Evolutionary conservation across 2,113 vertebrate species (phyloP).

Genomic region (Turdus rufiventris): DNA sequence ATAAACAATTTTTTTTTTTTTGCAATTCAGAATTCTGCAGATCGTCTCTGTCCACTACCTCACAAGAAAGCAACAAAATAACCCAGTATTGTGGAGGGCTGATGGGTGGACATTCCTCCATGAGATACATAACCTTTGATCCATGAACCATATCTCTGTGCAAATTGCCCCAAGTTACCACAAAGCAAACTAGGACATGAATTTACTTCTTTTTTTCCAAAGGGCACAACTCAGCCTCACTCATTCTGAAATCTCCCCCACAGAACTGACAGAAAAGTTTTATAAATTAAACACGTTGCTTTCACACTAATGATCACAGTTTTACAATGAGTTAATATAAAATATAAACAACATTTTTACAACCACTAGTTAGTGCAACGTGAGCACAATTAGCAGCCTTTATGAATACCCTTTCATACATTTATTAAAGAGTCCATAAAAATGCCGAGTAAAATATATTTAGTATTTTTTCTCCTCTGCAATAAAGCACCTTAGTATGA

Average conservation of each 20-base stretch:
- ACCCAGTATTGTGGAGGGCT: not conserved
- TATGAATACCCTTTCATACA: conserved; percentile 48
- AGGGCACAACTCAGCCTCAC: not conserved
- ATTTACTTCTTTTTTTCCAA: not conserved
- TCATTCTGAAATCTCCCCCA: not conserved
- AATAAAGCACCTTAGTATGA: conserved; percentile 45
- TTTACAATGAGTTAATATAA: conserved; percentile 34
- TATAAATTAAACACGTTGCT: not conserved
- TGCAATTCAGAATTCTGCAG: not conserved
- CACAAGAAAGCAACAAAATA: not conserved
- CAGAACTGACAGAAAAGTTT: not conserved
- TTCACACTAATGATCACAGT: not conserved
- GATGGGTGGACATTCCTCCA: not conserved
- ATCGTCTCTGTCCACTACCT: not conserved
- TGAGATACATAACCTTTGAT: not conserved
- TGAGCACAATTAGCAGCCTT: conserved; percentile 49
- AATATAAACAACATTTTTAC: conserved; percentile 62
- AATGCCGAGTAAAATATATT: conserved; percentile 15
- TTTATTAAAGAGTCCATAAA: conserved; percentile 56
- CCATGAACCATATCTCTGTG: not conserved
- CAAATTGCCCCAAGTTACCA: not conserved
- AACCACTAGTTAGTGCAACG: conserved; percentile 20
- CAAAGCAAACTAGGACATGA: not conserved
- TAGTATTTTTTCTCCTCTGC: not conserved
- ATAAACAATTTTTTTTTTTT: not conserved